phyloP scores from a whole-genome alignment of 2,888 invertebrate species.

The Sesamia inferens region DNA sequence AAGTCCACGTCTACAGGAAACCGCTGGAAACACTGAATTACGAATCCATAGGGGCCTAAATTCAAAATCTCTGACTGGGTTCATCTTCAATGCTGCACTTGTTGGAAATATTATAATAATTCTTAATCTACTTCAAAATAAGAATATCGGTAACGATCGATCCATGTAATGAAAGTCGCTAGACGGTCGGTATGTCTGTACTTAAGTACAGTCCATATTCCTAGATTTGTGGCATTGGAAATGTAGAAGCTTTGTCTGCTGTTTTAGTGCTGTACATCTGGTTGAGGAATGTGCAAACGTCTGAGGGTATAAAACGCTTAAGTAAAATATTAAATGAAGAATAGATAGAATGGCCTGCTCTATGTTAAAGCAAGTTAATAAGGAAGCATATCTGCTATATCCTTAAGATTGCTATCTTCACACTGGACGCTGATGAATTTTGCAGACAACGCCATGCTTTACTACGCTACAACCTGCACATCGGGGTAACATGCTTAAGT shows the following conservation, averaged over 20 bases:
- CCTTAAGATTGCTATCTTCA: no score
- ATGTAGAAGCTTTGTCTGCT: neutral
- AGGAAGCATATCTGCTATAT: neutral
- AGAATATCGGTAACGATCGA: neutral
- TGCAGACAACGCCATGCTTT: neutral
- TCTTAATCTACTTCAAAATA: neutral
- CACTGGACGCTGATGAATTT: neutral
- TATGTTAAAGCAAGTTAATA: neutral
- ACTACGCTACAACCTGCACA: conserved; percentile 3
- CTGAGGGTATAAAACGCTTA: neutral
- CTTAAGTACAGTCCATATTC: neutral
- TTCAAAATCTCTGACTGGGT: neutral
- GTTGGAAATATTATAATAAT: neutral
- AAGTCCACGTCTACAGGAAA: neutral
- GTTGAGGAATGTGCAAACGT: neutral
- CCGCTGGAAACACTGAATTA: neutral
- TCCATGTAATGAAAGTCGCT: neutral
- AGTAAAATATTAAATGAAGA: neutral
- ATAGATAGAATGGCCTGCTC: neutral
- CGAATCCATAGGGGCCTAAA: no score
- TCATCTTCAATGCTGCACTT: neutral
- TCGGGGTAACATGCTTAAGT: neutral
- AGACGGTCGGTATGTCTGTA: neutral
- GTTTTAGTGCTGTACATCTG: neutral
- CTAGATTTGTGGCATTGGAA: neutral